Evolutionary conservation across 1,140 invertebrate species (phyloP), one percentile per base, ranked within the genome.

Genomic region (Lycorma delicatula): DNA sequence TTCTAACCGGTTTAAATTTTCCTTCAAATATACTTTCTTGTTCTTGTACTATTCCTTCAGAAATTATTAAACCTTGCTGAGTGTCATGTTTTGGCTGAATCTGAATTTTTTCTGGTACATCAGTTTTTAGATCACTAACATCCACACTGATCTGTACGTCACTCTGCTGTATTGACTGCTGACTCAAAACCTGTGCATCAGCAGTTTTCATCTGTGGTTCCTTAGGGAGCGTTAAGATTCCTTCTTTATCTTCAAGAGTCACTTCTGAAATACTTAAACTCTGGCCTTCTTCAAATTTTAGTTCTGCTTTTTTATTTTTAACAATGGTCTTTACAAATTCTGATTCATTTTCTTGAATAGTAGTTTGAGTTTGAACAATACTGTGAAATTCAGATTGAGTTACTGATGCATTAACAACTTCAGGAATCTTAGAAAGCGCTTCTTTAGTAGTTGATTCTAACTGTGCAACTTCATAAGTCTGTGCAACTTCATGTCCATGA

Each of bases 361-460:
- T 58, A 28, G 71, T 67, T 67, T 78, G 72, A 12, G 68, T 71
- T 58, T 74, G 70, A 48, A 76, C 66, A 16, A 81, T 60, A 59
- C 75, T 72, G 68, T 79, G 77, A 22, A 75, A 73, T 25, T 72
- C 70, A 23, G 72, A 63, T 63, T 70, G 71, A 61, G 72, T 64
- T 52, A 74, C 63, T 54, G 61, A 71, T 2, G 75, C 77, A 23
- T 67, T 65, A 20, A 61, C 64, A 36, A 64, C 62, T 12, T 56
- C 27, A 4, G 67, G 62, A 9, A 25, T 9, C 64, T 69, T 56
- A 4, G 57, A 49, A 26, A 62, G 57, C 1, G 77, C 61, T 48
- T 72, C 66, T 49, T 64, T 67, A 25, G 71, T 60, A 60, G 52
- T 58, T 54, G 66, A 66, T 46, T 72, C 66, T 25, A 69, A 48